These are phyloP conservation scores for Aviceda subcristata DNA, from an alignment of 2,113 vertebrate species.

Conservation along the genomic window DNA sequence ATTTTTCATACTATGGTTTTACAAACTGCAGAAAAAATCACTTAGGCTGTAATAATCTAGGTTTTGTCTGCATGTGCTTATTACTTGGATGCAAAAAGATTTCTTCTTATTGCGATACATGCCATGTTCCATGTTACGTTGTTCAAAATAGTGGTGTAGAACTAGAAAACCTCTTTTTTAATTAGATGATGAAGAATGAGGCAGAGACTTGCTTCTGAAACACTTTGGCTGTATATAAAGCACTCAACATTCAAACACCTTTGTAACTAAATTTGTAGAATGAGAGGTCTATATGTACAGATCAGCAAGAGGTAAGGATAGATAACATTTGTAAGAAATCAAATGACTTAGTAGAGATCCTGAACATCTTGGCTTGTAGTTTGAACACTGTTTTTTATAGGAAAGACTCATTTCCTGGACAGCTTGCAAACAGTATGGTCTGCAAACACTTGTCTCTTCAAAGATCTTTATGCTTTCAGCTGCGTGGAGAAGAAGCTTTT, in stretches of 20 bases:
- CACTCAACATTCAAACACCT: neutral
- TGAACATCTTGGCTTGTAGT: neutral
- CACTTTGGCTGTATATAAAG: neutral
- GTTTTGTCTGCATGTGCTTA: neutral
- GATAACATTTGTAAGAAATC: neutral
- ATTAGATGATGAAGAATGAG: neutral
- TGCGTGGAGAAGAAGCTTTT: neutral
- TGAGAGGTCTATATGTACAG: neutral
- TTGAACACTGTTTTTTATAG: neutral
- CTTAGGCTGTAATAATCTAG: neutral
- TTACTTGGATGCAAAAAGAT: neutral
- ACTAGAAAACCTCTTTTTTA: neutral
- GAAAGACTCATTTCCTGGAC: slow-evolving; percentile 42
- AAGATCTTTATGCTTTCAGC: neutral
- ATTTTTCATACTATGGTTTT: neutral
- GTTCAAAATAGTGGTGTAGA: neutral
- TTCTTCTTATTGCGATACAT: neutral
- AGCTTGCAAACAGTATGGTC: slow-evolving; percentile 25
- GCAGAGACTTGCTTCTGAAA: neutral
- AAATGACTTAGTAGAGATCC: neutral
- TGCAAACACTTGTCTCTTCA: neutral
- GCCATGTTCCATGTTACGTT: rapidly evolving
- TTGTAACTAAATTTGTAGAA: neutral
- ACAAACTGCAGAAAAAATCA: neutral
- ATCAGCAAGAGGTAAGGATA: neutral